phyloP scores from a whole-genome alignment of 2,113 vertebrate genomes.

The Chlorodrepanis virens region DNA sequence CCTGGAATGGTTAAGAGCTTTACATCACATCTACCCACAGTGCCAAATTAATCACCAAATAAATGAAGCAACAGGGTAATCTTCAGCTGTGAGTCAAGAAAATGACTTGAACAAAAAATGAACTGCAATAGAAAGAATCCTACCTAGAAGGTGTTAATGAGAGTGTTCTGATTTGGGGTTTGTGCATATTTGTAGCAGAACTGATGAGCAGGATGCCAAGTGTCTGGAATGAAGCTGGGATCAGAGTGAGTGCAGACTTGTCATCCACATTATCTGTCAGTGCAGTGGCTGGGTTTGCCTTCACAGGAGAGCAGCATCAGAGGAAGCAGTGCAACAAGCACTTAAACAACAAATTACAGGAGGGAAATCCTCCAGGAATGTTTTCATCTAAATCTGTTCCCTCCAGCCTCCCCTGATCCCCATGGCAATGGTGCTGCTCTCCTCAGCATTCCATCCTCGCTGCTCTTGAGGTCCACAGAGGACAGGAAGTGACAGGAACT shows the following conservation, averaged over 20 bases:
- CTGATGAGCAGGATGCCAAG: background rate
- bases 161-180: background rate
- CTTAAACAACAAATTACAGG: background rate
- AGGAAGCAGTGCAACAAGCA: background rate
- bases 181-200: background rate
- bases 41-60: conserved; percentile 41
- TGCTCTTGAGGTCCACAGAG: background rate
- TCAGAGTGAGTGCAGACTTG: background rate
- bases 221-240: background rate
- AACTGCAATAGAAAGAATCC: conserved; percentile 10
- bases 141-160: background rate
- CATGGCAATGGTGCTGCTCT: background rate
- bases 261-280: background rate
- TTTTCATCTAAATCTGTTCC: background rate
- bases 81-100: conserved; percentile 21
- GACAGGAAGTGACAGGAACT: background rate
- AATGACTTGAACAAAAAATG: background rate
- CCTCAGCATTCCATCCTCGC: background rate
- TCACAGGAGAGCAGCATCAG: background rate
- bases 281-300: background rate
- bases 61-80: conserved; percentile 34
- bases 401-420: background rate
- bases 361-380: background rate
- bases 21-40: conserved; percentile 40
- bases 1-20: conserved; percentile 15